Base-by-base conservation (phyloP, 2,797 vertebrate species). In the Sebastes nivosus region DNA sequence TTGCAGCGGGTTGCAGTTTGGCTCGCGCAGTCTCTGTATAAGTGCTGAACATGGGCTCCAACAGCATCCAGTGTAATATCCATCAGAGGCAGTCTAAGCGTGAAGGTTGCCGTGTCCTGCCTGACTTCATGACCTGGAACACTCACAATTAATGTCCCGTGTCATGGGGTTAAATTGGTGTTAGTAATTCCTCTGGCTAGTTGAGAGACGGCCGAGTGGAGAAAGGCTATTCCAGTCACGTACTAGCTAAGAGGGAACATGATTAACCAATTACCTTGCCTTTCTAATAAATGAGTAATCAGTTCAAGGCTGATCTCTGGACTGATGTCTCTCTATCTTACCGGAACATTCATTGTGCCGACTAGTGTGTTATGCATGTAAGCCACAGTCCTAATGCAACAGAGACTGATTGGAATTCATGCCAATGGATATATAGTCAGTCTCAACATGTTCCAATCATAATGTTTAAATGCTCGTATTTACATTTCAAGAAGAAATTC, bases 91-190 rank as follows among this genome's bases (percentile, higher is more conserved):
- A 60, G 81, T 67, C 80, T 80, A 61, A 83, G 88, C 90, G 75
- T 95, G 92, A 93, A 94, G 92, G 94, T 93, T 87, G 89, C 85
- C 30, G 78, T 89, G 91, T 90, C 93, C 93, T 89, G 89, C 81
- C 89, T 88, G 90, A 93, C 92, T 93, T 80, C 79, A 77, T 92
- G 92, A 94, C 93, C 93, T 83, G 88, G 87, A 93, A 93, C 87
- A 89, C 92, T 94, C 89, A 88, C 92, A 94, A 94, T 93, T 94
- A 94, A 94, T 94, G 92, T 94, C 83, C 89, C 88, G 67, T 92
- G 93, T 93, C 86, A 86, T 80, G 66, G 87, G 90, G 92, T 93
- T 94, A 93, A 95, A 93, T 90, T 89, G 90, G 87, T 87, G 87
- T 92, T 91, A 91, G 90, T 89, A 89, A 93, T 92, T 93, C 90